These are phyloP conservation scores for Drosophila melanosoma DNA, from an alignment of 2,888 invertebrate genomes.

Conservation along the genomic window DNA sequence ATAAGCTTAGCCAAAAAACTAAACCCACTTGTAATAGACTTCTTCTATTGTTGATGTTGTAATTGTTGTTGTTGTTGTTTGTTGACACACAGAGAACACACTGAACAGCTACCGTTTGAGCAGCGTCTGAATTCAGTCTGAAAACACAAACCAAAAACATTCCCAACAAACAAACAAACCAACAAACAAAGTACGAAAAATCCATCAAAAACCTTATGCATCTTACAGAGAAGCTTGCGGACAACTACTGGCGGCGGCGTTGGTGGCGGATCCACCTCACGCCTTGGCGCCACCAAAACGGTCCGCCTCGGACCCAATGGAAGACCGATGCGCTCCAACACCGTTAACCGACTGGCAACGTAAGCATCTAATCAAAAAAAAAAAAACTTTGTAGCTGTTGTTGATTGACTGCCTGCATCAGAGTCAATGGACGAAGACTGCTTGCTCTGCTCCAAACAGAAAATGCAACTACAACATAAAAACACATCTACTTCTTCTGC, in stretches of 20 bases:
- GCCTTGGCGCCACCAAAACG: constrained; percentile 80
- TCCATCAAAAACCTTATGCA: constrained; percentile 81
- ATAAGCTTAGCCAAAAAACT: constrained; percentile 27
- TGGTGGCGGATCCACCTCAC: constrained; percentile 24
- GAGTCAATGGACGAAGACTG: constrained; percentile 32
- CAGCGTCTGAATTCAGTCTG: constrained; percentile 49
- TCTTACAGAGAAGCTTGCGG: constrained; percentile 85
- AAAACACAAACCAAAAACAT: constrained; percentile 44
- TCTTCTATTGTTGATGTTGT: constrained; percentile 22
- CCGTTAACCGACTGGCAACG: constrained; percentile 84
- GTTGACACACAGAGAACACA: constrained; percentile 41
- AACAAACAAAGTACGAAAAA: constrained; percentile 17
- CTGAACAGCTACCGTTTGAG: constrained; percentile 41
- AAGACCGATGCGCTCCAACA: constrained; percentile 83
- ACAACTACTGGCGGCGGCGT: constrained; percentile 58
- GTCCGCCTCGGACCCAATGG: constrained; percentile 83
- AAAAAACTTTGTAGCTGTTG: constrained; percentile 39
- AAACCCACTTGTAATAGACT: constrained; percentile 50
- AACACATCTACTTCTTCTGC: constrained; percentile 67
- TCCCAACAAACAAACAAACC: constrained; percentile 23
- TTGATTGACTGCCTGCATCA: constrained; percentile 25
- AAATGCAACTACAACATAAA: constrained; percentile 56
- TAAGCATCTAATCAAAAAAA: constrained; percentile 79
- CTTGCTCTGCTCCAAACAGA: constrained; percentile 35
- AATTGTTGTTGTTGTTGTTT: constrained; percentile 11